Base-by-base conservation (phyloP, 2,888 invertebrate species). In the Eledone cirrhosa region DNA sequence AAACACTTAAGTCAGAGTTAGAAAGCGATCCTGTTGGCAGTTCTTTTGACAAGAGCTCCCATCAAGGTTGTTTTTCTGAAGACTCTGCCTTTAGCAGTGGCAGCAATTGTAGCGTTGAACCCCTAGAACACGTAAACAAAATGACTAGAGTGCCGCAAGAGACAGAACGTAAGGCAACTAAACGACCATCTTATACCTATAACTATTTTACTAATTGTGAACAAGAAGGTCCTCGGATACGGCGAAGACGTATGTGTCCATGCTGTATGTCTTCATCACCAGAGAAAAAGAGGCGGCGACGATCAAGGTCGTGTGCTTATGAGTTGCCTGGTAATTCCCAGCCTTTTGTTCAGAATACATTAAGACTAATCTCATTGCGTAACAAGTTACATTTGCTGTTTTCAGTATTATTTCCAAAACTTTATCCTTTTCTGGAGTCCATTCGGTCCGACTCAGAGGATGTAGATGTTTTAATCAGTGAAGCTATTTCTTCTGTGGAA, bases 371-470 rank as follows among this genome's bases (percentile, higher is more conserved):
- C 16, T 78, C 80, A 29, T 29, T 84, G 29, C 82, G 83, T 78
- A 81, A 81, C 53, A 84, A 83, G 79, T 78, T 84, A 48, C 83
- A 82, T 78, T 67, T 76, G 24, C 74, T 84, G 47, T 83, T 83
- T 63, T 65, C 82, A 24, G 80, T 83, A 27, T 78, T 84, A 72
- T 84, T 84, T 77, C 84, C 84, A 48, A 81, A 84, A 69, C 69
- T 78, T 22, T 13, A 24, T 29, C 47, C 67, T 8, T 27, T 69
- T 33, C 69, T 67, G 69, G 69, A 79, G n/a, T 72, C 72, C 11
- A 79, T 81, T 69, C 80, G 80, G 24, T 33, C 82, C 29, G 81
- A 82, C 7, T 82, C 84, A 19, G 82, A 82, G 48, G 81, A 83
- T 16, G 81, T 84, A 80, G 84, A 83, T 74, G 53, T 77, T 14